Conservation (phyloP, 2,797 vertebrate species). For the Anguilla megastoma region DNA sequence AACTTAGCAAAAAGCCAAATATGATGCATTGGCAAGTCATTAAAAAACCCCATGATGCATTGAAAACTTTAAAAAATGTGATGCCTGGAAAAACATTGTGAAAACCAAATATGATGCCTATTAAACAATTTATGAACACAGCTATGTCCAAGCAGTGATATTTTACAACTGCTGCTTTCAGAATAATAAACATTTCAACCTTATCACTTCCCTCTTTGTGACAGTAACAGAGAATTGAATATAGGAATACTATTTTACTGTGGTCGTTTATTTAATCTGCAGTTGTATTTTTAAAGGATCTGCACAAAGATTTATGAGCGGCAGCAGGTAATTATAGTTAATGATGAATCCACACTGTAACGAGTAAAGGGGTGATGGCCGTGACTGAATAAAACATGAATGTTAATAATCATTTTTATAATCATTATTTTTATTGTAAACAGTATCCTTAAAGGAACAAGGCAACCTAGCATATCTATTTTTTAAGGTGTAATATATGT, state of each 20-base stretch:
- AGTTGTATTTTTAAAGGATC: slow-evolving; percentile 22
- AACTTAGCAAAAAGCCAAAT: background rate
- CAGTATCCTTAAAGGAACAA: background rate
- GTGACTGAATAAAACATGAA: background rate
- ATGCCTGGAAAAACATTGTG: background rate
- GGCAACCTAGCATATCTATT: background rate
- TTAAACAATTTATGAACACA: background rate
- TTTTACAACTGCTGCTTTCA: background rate
- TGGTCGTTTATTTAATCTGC: background rate
- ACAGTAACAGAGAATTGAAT: slow-evolving; percentile 26
- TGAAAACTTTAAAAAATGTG: background rate
- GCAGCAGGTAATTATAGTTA: slow-evolving; percentile 7
- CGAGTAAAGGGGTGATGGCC: background rate
- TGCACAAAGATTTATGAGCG: background rate
- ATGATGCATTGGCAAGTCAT: slow-evolving; percentile 16
- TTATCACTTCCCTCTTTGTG: slow-evolving; percentile 25
- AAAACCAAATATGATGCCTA: background rate
- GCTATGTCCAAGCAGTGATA: background rate
- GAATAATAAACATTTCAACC: slow-evolving; percentile 19
- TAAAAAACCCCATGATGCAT: background rate
- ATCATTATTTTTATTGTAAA: background rate
- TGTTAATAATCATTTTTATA: background rate
- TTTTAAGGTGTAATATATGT: background rate
- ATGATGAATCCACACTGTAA: slow-evolving; percentile 10
- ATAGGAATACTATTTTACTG: slow-evolving; percentile 19